These are phyloP conservation scores for Podarcis muralis DNA, from an alignment of 2,113 vertebrate genomes.

Conservation along the genomic window DNA sequence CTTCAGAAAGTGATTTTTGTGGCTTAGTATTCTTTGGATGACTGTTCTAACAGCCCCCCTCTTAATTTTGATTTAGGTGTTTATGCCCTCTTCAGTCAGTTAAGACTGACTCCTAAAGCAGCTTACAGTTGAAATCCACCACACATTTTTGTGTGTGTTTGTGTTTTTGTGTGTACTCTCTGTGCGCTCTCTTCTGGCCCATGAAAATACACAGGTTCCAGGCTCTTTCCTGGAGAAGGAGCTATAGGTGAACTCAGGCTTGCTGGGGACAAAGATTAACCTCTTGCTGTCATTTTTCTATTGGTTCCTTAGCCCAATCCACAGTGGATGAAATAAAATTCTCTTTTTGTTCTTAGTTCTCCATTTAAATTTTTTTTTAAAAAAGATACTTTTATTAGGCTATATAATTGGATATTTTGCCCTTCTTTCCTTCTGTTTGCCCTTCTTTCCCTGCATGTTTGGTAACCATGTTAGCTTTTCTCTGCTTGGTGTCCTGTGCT, in stretches of 20 bases:
- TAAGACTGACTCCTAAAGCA: too few species aligned
- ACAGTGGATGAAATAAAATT: neutral
- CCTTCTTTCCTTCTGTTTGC: neutral
- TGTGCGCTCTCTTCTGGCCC: neutral
- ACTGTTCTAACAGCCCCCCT: too few species aligned
- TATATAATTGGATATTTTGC: neutral
- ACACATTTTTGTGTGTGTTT: neutral
- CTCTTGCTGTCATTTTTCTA: neutral
- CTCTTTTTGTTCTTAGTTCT: neutral
- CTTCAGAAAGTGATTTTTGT: neutral
- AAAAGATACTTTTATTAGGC: neutral
- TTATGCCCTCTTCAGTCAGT: neutral
- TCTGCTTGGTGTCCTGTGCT: neutral
- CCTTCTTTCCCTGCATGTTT: neutral
- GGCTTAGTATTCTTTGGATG: neutral
- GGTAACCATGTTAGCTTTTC: neutral
- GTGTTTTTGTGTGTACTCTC: neutral
- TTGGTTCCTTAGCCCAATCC: neutral
- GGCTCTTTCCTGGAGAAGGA: neutral
- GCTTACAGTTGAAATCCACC: neutral
- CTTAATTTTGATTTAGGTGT: neutral
- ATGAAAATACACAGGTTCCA: neutral
- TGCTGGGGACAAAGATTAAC: neutral
- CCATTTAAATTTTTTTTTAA: neutral
- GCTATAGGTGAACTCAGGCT: neutral